phyloP scores from a whole-genome alignment of 1,140 invertebrate species.

The Asbolus verrucosus region DNA sequence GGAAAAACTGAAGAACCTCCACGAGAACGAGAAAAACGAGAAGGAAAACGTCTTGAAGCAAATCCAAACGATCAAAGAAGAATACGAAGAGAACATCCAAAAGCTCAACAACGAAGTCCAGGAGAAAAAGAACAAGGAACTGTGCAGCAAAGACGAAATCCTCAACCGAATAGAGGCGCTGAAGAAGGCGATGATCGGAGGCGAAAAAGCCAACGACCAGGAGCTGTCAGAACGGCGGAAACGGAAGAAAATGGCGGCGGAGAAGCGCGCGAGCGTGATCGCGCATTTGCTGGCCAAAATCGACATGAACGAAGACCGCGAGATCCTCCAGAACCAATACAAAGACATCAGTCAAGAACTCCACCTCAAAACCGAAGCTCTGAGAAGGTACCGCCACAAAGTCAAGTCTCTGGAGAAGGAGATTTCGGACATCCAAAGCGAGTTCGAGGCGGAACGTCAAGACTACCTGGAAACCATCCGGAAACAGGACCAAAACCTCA shows the following conservation, averaged over 20 bases:
- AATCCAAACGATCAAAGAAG: constrained; percentile 64
- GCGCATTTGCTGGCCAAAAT: constrained; percentile 76
- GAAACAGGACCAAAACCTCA: constrained; percentile 79
- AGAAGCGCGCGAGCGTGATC: constrained; percentile 75
- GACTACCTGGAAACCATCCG: constrained; percentile 90
- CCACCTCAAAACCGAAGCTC: constrained; percentile 76
- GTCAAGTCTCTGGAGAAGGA: constrained; percentile 77
- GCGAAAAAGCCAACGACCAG: constrained; percentile 80
- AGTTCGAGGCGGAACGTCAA: constrained; percentile 86
- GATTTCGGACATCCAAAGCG: constrained; percentile 82
- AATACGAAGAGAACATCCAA: constrained; percentile 64
- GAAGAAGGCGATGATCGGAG: constrained; percentile 82
- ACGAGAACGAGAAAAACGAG: constrained; percentile 65
- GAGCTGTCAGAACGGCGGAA: constrained; percentile 77
- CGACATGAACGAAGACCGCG: constrained; percentile 74
- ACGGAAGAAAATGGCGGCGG: constrained; percentile 77
- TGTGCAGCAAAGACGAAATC: constrained; percentile 63
- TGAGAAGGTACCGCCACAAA: constrained; percentile 78
- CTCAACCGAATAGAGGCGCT: constrained; percentile 70
- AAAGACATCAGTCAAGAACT: constrained; percentile 84
- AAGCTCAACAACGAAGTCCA: constrained; percentile 61
- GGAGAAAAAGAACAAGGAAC: constrained; percentile 53
- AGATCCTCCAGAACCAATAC: constrained; percentile 74
- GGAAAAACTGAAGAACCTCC: constrained; percentile 65
- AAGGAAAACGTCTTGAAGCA: constrained; percentile 67